These are phyloP conservation scores for Synchiropus splendidus DNA, from an alignment of 2,113 vertebrate genomes.

Conservation along the genomic window DNA sequence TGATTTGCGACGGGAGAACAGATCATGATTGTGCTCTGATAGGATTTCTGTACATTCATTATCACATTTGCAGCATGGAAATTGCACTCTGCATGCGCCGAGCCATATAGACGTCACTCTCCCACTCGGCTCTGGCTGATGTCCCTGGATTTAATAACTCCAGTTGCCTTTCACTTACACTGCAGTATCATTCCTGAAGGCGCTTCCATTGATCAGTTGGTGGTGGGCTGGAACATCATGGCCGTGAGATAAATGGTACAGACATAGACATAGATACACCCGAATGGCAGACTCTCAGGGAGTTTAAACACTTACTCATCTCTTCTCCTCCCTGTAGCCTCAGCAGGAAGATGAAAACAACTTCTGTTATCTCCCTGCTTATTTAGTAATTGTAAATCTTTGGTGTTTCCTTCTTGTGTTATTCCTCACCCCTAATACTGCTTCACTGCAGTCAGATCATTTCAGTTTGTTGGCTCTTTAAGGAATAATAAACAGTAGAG, in stretches of 20 bases:
- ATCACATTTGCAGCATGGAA: constrained; percentile 26
- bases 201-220: constrained; percentile 61
- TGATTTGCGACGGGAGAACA: constrained; percentile 11
- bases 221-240: constrained; percentile 37
- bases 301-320: constrained; percentile 34
- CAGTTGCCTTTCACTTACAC: constrained; percentile 55
- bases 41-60: constrained; percentile 23
- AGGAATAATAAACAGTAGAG: constrained; percentile 4
- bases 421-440: constrained; percentile 6
- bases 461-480: constrained; percentile 5
- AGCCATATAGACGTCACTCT: constrained; percentile 3
- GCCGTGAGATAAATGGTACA: constrained; percentile 56
- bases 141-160: constrained; percentile 61
- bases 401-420: constrained; percentile 1
- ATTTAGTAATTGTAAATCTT: constrained; percentile 9
- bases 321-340: constrained; percentile 23
- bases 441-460: too few relatives aligned
- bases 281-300: constrained; percentile 37
- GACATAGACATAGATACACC: constrained; percentile 50
- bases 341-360: constrained; percentile 19
- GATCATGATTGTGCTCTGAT: constrained; percentile 14
- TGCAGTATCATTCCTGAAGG: constrained; percentile 53
- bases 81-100: too few relatives aligned
- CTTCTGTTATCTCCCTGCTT: constrained; percentile 10
- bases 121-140: constrained; percentile 20